phyloP scores from a whole-genome alignment of 2,797 vertebrate species.

The Phrynocephalus vlangalii region DNA sequence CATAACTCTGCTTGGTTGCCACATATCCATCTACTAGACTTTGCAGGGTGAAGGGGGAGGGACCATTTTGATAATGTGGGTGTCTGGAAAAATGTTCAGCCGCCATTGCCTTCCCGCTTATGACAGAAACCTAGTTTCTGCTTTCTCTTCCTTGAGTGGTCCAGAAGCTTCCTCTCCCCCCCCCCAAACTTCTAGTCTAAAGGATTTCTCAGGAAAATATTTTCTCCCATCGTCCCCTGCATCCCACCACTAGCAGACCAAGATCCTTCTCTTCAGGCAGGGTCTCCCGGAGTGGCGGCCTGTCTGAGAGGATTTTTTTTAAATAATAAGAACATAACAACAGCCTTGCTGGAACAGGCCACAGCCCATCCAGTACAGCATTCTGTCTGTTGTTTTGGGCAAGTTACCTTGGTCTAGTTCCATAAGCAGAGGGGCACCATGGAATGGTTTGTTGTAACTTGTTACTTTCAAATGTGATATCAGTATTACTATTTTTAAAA shows the following conservation, averaged over 20 bases:
- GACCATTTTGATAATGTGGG: neutral
- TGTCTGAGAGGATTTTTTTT: too few relatives aligned
- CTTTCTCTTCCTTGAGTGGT: neutral
- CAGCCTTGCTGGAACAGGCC: too few relatives aligned
- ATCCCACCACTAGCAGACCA: neutral
- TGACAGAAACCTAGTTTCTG: neutral
- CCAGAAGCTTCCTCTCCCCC: neutral
- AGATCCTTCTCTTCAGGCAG: too few relatives aligned
- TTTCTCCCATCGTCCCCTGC: neutral
- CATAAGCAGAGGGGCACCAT: too few relatives aligned
- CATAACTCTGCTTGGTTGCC: neutral
- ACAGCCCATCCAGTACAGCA: too few relatives aligned
- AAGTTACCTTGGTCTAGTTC: too few relatives aligned
- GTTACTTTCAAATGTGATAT: too few relatives aligned
- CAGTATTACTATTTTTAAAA: too few relatives aligned
- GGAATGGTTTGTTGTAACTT: too few relatives aligned
- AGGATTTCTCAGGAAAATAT: neutral
- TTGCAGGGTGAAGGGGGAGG: neutral
- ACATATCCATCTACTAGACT: neutral
- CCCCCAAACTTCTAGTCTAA: neutral
- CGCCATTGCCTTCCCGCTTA: neutral
- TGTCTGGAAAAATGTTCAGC: neutral
- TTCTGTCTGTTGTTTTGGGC: too few relatives aligned
- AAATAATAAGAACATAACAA: too few relatives aligned
- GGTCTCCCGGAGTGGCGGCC: too few relatives aligned